Evolutionary conservation across 2,113 vertebrate genomes (phyloP), one percentile per base, ranked within the genome.

Genomic region (Paraplagusia blochii): DNA sequence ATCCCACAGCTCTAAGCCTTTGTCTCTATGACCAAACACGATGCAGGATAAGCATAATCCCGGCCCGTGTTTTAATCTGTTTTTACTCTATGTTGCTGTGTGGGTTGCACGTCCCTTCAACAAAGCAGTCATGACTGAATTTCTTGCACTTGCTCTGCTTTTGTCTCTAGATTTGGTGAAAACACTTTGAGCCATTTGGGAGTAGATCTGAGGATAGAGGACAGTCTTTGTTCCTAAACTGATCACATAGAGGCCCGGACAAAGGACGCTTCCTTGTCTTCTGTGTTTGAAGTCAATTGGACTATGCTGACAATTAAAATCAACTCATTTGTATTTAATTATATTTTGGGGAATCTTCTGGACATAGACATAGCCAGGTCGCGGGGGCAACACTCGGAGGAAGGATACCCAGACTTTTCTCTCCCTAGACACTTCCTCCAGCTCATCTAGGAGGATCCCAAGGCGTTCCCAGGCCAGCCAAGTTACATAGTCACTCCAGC

Each of bases 21-120:
- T 77, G 82, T 85, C 80, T 71, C 62, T 68, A 77, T 56, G 75
- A 83, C 76, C 77, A 85, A 85, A 83, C 81, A 81, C 76, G 81
- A 85, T 86, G 80, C 62, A 80, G 68, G 84, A 89, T 84, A 88
- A 88, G 85, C 63, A 52, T 86, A 84, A 87, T 88, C 81, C 77
- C 33, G 53, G 62, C 59, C 69, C 63, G 72, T 72, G 77, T 84
- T 85, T 75, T 66, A 69, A 74, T 50, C 61, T 70, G 66, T 29
- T 29, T 29, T n/a, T n/a, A n/a, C 66, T 81, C 75, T 82, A 79
- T 82, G 74, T 70, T 55, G 65, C 62, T 72, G 81, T 83, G 85
- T 84, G 85, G 84, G 82, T 74, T 66, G 79, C 17, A 43, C 79
- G 77, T 73, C 70, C 80, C 22, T 29, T 87, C 83, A 69, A 86